phyloP scores from a whole-genome alignment of 2,888 invertebrate species.

The Drosophila dives region DNA sequence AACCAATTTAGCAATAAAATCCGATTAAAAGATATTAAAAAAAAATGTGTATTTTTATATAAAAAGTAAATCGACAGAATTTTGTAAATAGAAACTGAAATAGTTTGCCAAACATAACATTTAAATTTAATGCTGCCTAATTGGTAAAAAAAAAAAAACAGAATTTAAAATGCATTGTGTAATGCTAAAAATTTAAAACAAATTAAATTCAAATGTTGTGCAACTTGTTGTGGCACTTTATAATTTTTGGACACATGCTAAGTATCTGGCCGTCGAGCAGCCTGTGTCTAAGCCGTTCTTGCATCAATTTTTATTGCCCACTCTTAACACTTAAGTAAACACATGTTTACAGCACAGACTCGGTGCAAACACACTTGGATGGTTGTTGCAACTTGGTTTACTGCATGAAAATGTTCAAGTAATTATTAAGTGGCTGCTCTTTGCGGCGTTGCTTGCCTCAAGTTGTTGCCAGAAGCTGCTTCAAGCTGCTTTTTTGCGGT shows the following conservation, averaged over 20 bases:
- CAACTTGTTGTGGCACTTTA: background rate
- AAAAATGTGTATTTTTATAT: background rate
- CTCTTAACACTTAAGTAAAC: slow-evolving; percentile 70
- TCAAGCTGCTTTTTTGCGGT: slow-evolving; percentile 36
- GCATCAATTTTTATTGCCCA: slow-evolving; percentile 36
- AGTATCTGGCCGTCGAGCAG: slow-evolving; percentile 4
- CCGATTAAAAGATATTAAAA: background rate
- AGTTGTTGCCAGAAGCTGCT: slow-evolving; percentile 28
- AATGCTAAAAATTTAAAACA: background rate
- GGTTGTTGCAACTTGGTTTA: slow-evolving; percentile 14
- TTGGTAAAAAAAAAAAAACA: background rate
- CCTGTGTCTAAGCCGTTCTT: background rate
- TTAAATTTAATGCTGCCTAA: background rate
- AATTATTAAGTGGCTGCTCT: slow-evolving; percentile 78
- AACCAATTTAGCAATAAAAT: background rate
- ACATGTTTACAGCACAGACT: slow-evolving; percentile 64
- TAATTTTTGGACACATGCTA: slow-evolving; percentile 1
- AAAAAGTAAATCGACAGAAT: background rate
- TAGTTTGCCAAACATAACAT: background rate
- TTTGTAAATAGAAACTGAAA: background rate
- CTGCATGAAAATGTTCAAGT: slow-evolving; percentile 75
- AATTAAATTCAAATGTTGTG: background rate
- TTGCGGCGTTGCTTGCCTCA: slow-evolving; percentile 61
- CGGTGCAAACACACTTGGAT: slow-evolving; percentile 36
- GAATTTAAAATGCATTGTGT: background rate